Evolutionary conservation across 2,797 vertebrate species (phyloP), one percentile per base, ranked within the genome.

Genomic region (Merluccius polli): DNA sequence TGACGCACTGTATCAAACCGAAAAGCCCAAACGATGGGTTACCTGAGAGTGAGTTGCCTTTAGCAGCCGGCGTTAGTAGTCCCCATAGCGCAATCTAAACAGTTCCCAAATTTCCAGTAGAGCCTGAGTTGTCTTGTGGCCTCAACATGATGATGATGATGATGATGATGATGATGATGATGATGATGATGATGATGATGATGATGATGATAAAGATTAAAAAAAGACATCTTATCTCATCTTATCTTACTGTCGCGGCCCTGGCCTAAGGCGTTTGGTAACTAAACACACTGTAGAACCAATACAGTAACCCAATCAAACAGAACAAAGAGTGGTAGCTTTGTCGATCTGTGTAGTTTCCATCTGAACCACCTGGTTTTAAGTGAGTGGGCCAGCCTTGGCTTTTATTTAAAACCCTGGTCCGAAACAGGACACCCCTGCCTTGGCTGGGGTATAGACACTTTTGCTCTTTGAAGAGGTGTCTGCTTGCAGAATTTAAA

Each of bases 391-490:
- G 83, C 86, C 18, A 52, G 44, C 16, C 44, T 9, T 52, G 18
- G 44, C 48, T 52, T 52, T 52, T 52, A 52, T 52, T 52, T 52
- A 52, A 52, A 52, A 52, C 48, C 48, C 48, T 52, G 48, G 44
- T 48, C 44, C 16, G 48, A 52, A 52, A 52, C 48, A 5, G 18
- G 48, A 52, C 21, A 52, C 48, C 21, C 48, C 48, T n/a, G 4
- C 48, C 48, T n/a, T 2, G 48, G 48, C 21, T 15, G 16, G 41
- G 41, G 48, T n/a, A 52, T 52, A n/a, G 48, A 52, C 48, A 52
- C 48, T 52, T 52, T 9, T 21, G 78, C 71, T 75, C 88, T 93
- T 91, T 92, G 89, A 93, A 90, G 87, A 83, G 75, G 84, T 90
- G 82, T 91, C 87, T 1, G 81, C 75, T 93, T 92, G 82, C 82